These are phyloP conservation scores for Hecatera dysodea DNA, from an alignment of 2,888 invertebrate species.

Conservation along the genomic window DNA sequence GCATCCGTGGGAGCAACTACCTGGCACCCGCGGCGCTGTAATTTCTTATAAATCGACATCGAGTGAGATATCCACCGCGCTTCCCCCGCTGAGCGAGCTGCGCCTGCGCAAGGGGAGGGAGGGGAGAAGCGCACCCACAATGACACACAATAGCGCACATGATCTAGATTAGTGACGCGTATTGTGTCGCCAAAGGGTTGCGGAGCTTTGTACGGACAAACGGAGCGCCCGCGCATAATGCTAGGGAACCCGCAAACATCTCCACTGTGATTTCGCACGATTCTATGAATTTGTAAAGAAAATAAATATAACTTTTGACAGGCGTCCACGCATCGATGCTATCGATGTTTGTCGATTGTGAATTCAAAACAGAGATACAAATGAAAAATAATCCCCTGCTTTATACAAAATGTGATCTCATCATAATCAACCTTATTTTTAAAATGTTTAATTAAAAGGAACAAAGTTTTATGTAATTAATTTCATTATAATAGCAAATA, in stretches of 20 bases:
- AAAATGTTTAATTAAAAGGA: constrained; percentile 36
- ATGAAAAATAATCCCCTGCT: constrained; percentile 70
- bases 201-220: constrained; percentile 81
- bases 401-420: constrained; percentile 42
- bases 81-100: constrained; percentile 74
- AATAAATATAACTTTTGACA: constrained; percentile 91
- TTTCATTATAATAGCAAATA: constrained; percentile 74
- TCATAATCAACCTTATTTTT: constrained; percentile 47
- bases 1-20: constrained; percentile 88
- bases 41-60: constrained; percentile 90
- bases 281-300: constrained; percentile 90
- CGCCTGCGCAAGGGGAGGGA: constrained; percentile 51
- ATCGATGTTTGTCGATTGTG: constrained; percentile 87
- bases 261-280: constrained; percentile 86
- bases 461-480: constrained; percentile 71
- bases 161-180: constrained; percentile 90
- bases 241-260: constrained; percentile 84
- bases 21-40: constrained; percentile 86
- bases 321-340: constrained; percentile 85
- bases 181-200: constrained; percentile 91
- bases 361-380: constrained; percentile 80
- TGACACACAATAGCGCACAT: constrained; percentile 86
- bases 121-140: constrained; percentile 73
- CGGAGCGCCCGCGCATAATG: constrained; percentile 81
- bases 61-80: constrained; percentile 87